These are phyloP conservation scores for Pycnonotus jocosus DNA, from an alignment of 2,113 vertebrate genomes.

Conservation along the genomic window DNA sequence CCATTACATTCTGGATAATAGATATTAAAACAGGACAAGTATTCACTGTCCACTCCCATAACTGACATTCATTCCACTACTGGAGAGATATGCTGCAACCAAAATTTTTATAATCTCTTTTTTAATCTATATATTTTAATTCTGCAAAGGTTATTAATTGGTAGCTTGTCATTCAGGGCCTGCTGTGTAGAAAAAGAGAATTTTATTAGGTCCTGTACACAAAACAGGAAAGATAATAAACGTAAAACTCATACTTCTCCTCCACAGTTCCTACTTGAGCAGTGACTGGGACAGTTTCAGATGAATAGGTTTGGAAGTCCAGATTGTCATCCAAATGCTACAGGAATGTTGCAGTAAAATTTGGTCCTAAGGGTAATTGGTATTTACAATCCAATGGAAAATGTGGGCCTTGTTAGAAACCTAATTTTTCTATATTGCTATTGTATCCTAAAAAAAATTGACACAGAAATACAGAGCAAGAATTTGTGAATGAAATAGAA, in stretches of 20 bases:
- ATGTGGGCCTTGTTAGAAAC: not conserved
- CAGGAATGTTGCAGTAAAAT: not conserved
- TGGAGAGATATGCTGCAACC: not conserved
- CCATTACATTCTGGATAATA: too few species aligned
- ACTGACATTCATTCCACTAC: not conserved
- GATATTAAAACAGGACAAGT: too few species aligned
- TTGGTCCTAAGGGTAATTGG: not conserved
- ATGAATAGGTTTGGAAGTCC: not conserved
- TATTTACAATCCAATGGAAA: not conserved
- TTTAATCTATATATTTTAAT: not conserved
- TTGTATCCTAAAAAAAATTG: not conserved
- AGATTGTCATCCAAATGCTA: not conserved
- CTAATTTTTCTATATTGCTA: not conserved
- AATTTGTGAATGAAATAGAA: not conserved
- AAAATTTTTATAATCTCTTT: not conserved
- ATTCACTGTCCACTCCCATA: not conserved
- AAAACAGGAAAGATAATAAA: not conserved
- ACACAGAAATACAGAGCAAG: not conserved
- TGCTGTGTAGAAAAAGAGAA: not conserved
- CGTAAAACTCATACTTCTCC: not conserved
- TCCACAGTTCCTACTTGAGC: not conserved
- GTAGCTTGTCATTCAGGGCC: not conserved
- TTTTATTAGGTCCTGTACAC: not conserved
- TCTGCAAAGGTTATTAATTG: not conserved
- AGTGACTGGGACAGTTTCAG: not conserved